These are phyloP conservation scores for Ramazzottius varieornatus DNA, from an alignment of 2,888 invertebrate genomes.

Conservation along the genomic window DNA sequence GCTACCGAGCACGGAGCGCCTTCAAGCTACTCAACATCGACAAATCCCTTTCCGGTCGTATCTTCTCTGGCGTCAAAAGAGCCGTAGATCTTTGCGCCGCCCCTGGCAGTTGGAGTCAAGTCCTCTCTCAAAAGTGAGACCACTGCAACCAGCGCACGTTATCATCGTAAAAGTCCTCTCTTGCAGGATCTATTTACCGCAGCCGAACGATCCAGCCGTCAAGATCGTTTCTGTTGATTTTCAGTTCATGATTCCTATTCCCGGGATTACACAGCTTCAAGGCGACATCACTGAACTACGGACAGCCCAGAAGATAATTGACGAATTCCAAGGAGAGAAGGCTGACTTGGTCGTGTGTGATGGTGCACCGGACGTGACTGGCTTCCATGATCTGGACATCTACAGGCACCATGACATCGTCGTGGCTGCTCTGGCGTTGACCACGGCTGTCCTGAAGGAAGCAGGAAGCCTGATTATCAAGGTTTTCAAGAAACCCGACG, in stretches of 20 bases:
- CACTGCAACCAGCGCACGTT: too few relatives aligned
- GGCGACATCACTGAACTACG: slow-evolving; percentile 78
- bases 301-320: slow-evolving; percentile 60
- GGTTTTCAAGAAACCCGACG: slow-evolving; percentile 28
- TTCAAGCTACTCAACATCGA: slow-evolving; percentile 90
- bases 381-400: slow-evolving; percentile 26
- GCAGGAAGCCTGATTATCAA: slow-evolving; percentile 88
- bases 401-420: slow-evolving; percentile 89
- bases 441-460: slow-evolving; percentile 55
- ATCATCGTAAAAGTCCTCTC: too few relatives aligned
- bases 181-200: slow-evolving; percentile 33
- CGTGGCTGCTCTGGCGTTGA: slow-evolving; percentile 69
- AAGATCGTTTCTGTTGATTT: slow-evolving; percentile 94
- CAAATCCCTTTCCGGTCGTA: slow-evolving; percentile 45
- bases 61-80: slow-evolving; percentile 60
- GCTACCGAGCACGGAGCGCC: slow-evolving; percentile 92
- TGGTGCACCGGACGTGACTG: slow-evolving; percentile 65
- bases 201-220: slow-evolving; percentile 20
- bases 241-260: slow-evolving; percentile 87
- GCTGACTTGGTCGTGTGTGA: slow-evolving; percentile 91
- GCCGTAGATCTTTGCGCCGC: slow-evolving; percentile 94
- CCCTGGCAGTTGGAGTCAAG: slow-evolving; percentile 97
- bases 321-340: slow-evolving; percentile 58
- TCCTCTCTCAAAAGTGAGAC: too few relatives aligned
- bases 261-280: slow-evolving; percentile 80